Base-by-base conservation (phyloP, 53 echinoderm and acorn worm species). In the Echinometra lucunter region DNA sequence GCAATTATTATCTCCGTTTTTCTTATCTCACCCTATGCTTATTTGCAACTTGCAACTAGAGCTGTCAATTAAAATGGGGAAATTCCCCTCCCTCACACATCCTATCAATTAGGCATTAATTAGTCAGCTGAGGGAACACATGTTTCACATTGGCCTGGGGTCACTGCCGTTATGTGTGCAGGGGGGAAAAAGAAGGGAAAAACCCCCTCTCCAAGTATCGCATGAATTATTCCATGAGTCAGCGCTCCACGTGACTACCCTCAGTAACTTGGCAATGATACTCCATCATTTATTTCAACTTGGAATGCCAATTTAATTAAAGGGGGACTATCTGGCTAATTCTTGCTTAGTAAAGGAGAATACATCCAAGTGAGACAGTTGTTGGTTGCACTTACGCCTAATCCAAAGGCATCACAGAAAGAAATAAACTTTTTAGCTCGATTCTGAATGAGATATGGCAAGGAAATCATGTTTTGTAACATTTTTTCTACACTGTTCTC, bases 71-170 rank as follows among this genome's bases (percentile, higher is more conserved):
- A 72, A 42, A 38, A 21, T 12, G 78, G 78, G 78, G 78, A 78
- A 74, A 78, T 40, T 37, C 78, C 78, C 78, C 2, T 40, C 42
- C 42, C 38, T 18, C 23, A 10, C 44, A 18, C 40, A 21, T 38
- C 40, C 38, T 35, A 42, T 35, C 78, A 78, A 78, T 78, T 78
- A 78, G 23, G 78, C 38, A 78, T 78, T 78, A 78, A 78, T 78
- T 78, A 78, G 42, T 78, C 78, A 78, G 78, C 78, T 18, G 78
- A 78, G 78, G 42, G 78, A 78, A 78, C 78, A 42, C 42, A 21
- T 78, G 78, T 78, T 78, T 78, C 21, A 6, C 78, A 4, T 6
- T 4, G 78, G 38, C 78, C 78, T 9, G 42, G 42, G 78, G 42
- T 78, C 42, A 19, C 23, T 78, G 78, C 38, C 35, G 35, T 4